phyloP scores from a whole-genome alignment of 2,797 vertebrate genomes.

The Hoplostethus atlanticus region DNA sequence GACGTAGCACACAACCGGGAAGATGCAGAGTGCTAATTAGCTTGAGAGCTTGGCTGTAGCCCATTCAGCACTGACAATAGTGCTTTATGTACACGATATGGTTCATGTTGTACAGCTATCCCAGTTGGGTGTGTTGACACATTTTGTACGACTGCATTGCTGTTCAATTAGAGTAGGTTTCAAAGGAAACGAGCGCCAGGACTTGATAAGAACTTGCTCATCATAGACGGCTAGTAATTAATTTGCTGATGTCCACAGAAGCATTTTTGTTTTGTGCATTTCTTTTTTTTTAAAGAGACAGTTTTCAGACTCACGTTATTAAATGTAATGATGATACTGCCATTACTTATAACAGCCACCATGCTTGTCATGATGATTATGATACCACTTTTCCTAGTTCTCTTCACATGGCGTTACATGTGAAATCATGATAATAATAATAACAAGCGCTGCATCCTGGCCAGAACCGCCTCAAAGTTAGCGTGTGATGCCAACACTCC shows the following conservation, averaged over 20 bases:
- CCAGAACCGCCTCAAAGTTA: no score
- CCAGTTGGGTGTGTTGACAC: slow-evolving; percentile 4
- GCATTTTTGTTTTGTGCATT: neutral
- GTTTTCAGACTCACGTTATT: slow-evolving; percentile 8
- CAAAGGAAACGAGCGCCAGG: neutral
- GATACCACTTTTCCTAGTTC: no score
- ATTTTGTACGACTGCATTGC: neutral
- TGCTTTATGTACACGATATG: slow-evolving; percentile 25
- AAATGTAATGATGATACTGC: neutral
- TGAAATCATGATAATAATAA: neutral
- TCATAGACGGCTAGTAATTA: neutral
- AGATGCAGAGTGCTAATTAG: slow-evolving; percentile 72
- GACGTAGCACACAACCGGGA: slow-evolving; percentile 54
- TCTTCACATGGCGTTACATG: no score
- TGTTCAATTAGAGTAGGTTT: slow-evolving; percentile 2
- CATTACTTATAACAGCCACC: no score
- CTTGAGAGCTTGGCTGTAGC: slow-evolving; percentile 54
- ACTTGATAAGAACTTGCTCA: neutral
- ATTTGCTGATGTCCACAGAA: neutral
- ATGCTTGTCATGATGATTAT: no score
- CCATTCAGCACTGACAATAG: slow-evolving; percentile 43
- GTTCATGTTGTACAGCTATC: slow-evolving; percentile 29
- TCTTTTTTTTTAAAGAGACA: neutral
- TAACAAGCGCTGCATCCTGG: neutral
- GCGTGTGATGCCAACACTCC: neutral